These are phyloP conservation scores for Spea bombifrons DNA, from an alignment of 2,113 vertebrate species.

Conservation along the genomic window DNA sequence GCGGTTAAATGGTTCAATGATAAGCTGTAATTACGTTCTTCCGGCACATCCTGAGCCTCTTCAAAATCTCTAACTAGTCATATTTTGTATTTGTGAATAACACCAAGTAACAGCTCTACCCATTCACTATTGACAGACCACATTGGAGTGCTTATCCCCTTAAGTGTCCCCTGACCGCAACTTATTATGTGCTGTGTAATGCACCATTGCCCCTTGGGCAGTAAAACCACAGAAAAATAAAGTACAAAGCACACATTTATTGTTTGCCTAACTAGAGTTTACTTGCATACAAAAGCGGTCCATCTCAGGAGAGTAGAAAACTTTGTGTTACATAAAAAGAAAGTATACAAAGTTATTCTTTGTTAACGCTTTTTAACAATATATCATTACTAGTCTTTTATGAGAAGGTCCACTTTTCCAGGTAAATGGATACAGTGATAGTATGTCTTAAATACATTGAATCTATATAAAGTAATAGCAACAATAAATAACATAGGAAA, in stretches of 20 bases:
- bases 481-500: too few species aligned
- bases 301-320: conserved; percentile 1
- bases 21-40: conserved; percentile 12
- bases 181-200: conserved; percentile 24
- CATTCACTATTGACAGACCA: neutral
- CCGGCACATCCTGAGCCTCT: conserved; percentile 4
- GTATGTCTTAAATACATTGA: too few species aligned
- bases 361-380: too few species aligned
- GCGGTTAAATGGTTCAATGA: conserved; percentile 17
- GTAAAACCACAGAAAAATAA: conserved; percentile 40
- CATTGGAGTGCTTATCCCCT: neutral
- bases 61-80: conserved; percentile 7
- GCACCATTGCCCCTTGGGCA: conserved; percentile 8
- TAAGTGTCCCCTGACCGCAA: conserved; percentile 12
- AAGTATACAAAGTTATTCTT: too few species aligned
- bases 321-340: too few species aligned
- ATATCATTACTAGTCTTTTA: too few species aligned
- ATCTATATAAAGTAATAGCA: too few species aligned
- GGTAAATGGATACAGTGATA: too few species aligned
- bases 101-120: neutral
- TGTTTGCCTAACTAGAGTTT: conserved; percentile 29
- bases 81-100: conserved; percentile 8
- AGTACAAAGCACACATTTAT: conserved; percentile 13
- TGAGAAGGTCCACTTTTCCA: too few species aligned
- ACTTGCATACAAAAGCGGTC: too few species aligned